phyloP scores from a whole-genome alignment of 2,888 invertebrate species.

The Mythimna pallens region DNA sequence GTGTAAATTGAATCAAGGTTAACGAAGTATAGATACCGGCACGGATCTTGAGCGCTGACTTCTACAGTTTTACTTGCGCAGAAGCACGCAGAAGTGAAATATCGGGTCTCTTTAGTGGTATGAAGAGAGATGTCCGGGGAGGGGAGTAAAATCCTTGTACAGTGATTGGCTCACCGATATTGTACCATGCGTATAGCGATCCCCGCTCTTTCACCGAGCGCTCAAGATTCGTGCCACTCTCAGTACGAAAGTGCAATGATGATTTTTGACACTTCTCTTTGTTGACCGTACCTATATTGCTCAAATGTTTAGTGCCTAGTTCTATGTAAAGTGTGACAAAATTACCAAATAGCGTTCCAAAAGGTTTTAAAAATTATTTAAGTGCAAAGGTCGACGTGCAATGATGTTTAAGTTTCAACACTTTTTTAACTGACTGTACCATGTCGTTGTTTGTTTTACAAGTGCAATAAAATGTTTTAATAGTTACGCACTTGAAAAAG shows the following conservation, averaged over 20 bases:
- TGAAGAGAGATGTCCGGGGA: no score
- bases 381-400: not conserved
- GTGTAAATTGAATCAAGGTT: conserved; percentile 55
- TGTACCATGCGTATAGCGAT: no score
- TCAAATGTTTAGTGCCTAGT: conserved; percentile 9
- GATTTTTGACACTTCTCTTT: not conserved
- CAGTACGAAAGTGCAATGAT: conserved; percentile 34
- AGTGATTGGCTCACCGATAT: no score
- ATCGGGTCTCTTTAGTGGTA: no score
- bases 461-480: not conserved
- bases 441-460: not conserved
- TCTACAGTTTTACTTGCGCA: no score
- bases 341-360: conserved; percentile 6
- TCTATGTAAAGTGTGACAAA: conserved; percentile 1
- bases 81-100: no score
- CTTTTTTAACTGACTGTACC: not conserved
- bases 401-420: not conserved
- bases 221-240: no score
- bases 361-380: not conserved
- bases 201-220: no score
- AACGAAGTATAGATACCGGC: no score
- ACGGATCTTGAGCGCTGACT: no score
- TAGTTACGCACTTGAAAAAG: not conserved
- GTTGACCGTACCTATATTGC: conserved; percentile 18
- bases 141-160: no score